phyloP scores from a whole-genome alignment of 2,797 vertebrate genomes.

The Rhynchotus rufescens region DNA sequence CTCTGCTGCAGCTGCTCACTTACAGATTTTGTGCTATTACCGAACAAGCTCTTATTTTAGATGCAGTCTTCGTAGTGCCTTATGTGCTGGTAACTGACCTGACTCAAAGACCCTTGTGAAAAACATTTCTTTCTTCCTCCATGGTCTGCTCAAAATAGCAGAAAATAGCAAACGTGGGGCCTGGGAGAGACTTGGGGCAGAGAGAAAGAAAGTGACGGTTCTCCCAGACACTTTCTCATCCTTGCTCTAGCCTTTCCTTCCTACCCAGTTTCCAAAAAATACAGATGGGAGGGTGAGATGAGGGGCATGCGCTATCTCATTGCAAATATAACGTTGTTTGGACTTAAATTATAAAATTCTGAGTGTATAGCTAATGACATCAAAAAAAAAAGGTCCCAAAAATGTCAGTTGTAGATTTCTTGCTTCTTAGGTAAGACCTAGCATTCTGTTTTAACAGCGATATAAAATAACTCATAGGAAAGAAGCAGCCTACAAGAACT shows the following conservation, averaged over 20 bases:
- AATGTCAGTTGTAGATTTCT: rapidly evolving
- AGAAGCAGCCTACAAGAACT: neutral
- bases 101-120: neutral
- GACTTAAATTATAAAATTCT: too few relatives aligned
- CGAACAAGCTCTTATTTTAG: neutral
- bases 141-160: neutral
- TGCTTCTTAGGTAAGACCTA: neutral
- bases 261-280: neutral
- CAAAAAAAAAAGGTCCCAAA: neutral
- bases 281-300: neutral
- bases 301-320: neutral
- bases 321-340: too few relatives aligned
- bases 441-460: neutral
- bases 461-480: neutral
- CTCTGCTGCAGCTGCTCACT: neutral
- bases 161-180: neutral
- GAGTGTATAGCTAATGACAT: too few relatives aligned
- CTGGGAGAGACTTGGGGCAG: neutral
- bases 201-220: neutral
- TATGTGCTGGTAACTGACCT: neutral
- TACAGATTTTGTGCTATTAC: neutral
- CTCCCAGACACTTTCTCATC: neutral
- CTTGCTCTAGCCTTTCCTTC: neutral
- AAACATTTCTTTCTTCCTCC: neutral
- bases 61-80: neutral